Percentiles rank a stretch among this genome's conserved stretches.
Conservation (phyloP, 2,888 invertebrate genomes). For the Pherbina coryleti region DNA sequence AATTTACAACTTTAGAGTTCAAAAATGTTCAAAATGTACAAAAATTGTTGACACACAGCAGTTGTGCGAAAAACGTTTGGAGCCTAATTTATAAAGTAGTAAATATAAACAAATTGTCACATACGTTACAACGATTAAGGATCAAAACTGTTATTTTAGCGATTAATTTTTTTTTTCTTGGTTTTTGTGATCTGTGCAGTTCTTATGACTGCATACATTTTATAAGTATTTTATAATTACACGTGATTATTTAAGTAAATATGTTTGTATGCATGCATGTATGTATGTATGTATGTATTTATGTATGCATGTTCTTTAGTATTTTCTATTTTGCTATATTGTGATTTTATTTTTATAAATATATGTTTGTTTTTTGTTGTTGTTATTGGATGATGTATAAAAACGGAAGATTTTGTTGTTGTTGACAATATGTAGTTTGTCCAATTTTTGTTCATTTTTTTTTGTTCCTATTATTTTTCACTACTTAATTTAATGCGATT, state of each 20-base stretch:
- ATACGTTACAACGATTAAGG: neutral
- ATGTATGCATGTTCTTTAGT: neutral
- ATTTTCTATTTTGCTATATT: conserved; percentile 5
- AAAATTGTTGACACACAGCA: neutral
- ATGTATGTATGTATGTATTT: neutral
- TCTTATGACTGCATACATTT: neutral
- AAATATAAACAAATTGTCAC: neutral
- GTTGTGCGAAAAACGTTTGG: no score
- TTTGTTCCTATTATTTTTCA: conserved; percentile 24
- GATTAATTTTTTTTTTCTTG: neutral
- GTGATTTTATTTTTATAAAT: neutral
- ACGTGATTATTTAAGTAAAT: neutral
- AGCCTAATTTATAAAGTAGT: no score
- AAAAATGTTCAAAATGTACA: neutral
- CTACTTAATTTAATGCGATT: conserved; percentile 12
- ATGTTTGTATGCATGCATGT: neutral
- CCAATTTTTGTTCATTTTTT: neutral
- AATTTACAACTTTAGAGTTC: neutral
- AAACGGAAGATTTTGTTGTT: conserved; percentile 28
- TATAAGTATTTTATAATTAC: neutral
- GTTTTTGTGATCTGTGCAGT: neutral
- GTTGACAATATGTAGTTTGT: neutral
- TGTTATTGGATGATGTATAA: conserved; percentile 12
- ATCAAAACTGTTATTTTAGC: neutral
- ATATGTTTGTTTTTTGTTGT: neutral